Evolutionary conservation across 2,113 vertebrate genomes (phyloP).

Genomic region (Azemiops feae): DNA sequence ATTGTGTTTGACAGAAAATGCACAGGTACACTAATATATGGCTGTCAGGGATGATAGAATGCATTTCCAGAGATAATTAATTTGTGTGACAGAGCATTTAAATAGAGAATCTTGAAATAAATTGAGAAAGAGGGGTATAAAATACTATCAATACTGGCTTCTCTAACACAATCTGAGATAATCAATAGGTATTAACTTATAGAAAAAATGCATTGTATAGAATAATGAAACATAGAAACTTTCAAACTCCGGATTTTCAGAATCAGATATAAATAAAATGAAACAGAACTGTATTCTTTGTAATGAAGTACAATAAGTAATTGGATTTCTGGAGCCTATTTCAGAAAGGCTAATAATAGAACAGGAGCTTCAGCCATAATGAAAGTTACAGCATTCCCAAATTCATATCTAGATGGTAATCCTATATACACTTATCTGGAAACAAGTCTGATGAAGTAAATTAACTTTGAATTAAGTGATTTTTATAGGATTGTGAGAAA

Average conservation of each 20-base stretch:
- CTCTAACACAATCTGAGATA: slow-evolving; percentile 5
- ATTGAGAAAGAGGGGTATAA: background rate
- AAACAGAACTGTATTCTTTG: background rate
- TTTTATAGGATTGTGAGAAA: background rate
- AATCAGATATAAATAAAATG: background rate
- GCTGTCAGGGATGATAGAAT: slow-evolving; percentile 11
- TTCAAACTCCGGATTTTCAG: background rate
- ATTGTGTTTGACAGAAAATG: slow-evolving; percentile 26
- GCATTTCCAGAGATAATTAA: slow-evolving; percentile 37
- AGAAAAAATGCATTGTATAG: background rate
- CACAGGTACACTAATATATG: background rate
- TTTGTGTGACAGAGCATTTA: slow-evolving; percentile 7
- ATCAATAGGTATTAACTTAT: slow-evolving; percentile 11
- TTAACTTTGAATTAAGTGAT: background rate
- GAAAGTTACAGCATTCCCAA: background rate
- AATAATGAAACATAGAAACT: background rate
- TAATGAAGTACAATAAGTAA: too few relatives aligned
- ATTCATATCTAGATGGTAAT: background rate
- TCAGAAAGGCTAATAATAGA: background rate
- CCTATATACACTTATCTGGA: background rate
- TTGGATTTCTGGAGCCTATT: background rate
- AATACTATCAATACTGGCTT: background rate
- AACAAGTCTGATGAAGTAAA: background rate
- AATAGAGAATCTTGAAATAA: slow-evolving; percentile 19
- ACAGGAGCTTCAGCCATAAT: background rate